Evolutionary conservation across 2,888 invertebrate species (phyloP), one percentile per base, ranked within the genome.

Genomic region (Hylaea fasciaria): DNA sequence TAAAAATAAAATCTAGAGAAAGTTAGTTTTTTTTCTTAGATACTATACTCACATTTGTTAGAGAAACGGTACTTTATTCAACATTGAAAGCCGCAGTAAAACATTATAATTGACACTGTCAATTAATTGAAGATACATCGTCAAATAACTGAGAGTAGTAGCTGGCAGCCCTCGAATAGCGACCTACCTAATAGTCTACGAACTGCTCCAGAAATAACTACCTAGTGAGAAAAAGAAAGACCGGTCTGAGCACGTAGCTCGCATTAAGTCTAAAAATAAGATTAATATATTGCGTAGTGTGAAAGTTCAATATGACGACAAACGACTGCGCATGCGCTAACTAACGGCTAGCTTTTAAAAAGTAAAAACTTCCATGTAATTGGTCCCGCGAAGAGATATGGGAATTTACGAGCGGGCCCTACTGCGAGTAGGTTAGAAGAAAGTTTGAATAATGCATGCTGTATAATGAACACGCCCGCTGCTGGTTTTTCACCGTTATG

Each of bases 241-340:
- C 77, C 76, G 81, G 82, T 80, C 78, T 72, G 78, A 77, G 83
- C 82, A 81, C 86, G 85, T 83, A 83, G 78, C 72, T 71, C 74
- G 78, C 85, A 83, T 87, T 88, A 86, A 80, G 76, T 83, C 78
- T 82, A 83, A 89, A 90, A 90, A 89, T 91, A 87, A 89, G 86
- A 88, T 86, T 86, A 87, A 89, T 89, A 80, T 82, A 80, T 77
- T 66, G 71, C 74, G 56, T 71, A 77, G 85, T 87, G 91, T 90
- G 85, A 89, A 87, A 89, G 88, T 91, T 88, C 87, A 89, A 77
- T 81, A 78, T 78, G 79, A 78, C 82, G 86, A 86, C 83, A 86
- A 86, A 84, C 75, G 76, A 82, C 72, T 65, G 72, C 79, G 78
- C 77, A 73, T 77, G 78, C 77, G 77, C 74, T 76, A 76, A 77